phyloP scores from a whole-genome alignment of 2,888 invertebrate species.

The Petrolisthes cinctipes region DNA sequence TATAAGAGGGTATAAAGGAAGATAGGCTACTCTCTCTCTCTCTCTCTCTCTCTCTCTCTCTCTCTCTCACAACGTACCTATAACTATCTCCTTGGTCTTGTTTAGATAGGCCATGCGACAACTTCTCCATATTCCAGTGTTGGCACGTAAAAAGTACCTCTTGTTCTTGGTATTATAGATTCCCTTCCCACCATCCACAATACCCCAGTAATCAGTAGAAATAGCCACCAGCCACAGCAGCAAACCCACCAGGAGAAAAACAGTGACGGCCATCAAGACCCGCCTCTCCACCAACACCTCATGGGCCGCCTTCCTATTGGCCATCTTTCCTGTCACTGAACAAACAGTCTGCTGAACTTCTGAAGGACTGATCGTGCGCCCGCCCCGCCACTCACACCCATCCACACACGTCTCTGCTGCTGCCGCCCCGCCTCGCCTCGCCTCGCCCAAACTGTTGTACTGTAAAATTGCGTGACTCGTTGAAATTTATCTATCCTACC shows the following conservation, averaged over 20 bases:
- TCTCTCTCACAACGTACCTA: conserved; percentile 25
- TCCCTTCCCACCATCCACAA: conserved; percentile 56
- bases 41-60: conserved; percentile 28
- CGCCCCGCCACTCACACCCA: too few species aligned
- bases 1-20: neutral
- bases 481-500: too few species aligned
- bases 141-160: conserved; percentile 53
- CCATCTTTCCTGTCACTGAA: conserved; percentile 39
- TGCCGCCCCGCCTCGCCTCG: neutral
- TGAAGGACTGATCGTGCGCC: too few species aligned
- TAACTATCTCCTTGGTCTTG: conserved; percentile 44
- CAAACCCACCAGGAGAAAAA: conserved; percentile 33
- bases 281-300: conserved; percentile 59
- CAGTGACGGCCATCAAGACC: conserved; percentile 47
- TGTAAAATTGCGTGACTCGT: too few species aligned
- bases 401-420: too few species aligned
- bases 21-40: neutral
- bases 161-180: conserved; percentile 44
- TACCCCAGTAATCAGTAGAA: conserved; percentile 61
- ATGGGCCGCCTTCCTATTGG: conserved; percentile 48
- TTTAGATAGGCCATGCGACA: conserved; percentile 53
- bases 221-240: conserved; percentile 59
- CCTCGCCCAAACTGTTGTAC: neutral
- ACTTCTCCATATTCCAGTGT: conserved; percentile 59
- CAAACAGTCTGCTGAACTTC: neutral